These are phyloP conservation scores for Hystrix brachyura DNA, from an alignment of 2,113 vertebrate genomes.

Conservation along the genomic window DNA sequence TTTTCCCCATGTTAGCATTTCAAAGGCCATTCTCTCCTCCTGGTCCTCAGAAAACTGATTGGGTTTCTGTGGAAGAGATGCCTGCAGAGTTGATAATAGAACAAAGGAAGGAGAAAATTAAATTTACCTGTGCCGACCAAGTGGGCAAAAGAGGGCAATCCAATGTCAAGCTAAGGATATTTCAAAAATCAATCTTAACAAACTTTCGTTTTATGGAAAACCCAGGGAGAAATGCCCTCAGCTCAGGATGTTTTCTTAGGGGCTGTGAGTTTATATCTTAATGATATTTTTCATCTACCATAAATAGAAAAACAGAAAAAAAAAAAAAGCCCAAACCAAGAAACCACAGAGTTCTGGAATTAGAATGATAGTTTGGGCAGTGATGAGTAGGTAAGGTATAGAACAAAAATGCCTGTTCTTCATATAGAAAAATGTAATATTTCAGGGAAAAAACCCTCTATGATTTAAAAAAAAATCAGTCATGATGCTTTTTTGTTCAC, in stretches of 20 bases:
- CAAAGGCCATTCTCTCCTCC: constrained; percentile 29
- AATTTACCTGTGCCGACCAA: not conserved
- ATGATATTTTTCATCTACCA: constrained; percentile 63
- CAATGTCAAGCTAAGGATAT: not conserved
- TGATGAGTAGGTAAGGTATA: constrained; percentile 50
- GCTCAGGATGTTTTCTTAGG: constrained; percentile 33
- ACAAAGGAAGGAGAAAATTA: constrained; percentile 46
- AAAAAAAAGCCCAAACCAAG: not conserved
- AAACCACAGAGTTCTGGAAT: constrained; percentile 62
- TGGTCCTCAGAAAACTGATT: not conserved
- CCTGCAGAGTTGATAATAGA: constrained; percentile 20
- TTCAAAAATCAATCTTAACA: not conserved
- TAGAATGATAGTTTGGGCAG: constrained; percentile 58
- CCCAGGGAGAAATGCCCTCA: constrained; percentile 37
- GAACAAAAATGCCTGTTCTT: constrained; percentile 56
- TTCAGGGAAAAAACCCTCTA: not conserved
- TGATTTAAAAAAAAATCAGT: constrained; percentile 32
- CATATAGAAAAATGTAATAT: constrained; percentile 66
- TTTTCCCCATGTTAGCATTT: constrained; percentile 64
- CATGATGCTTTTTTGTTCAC: not conserved
- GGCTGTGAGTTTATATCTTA: constrained; percentile 41
- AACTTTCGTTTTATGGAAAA: constrained; percentile 42
- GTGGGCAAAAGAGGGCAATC: not conserved
- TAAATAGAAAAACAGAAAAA: constrained; percentile 56
- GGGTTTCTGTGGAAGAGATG: not conserved